Base-by-base conservation (phyloP, 1,140 invertebrate genomes). In the Phortica variegata region DNA sequence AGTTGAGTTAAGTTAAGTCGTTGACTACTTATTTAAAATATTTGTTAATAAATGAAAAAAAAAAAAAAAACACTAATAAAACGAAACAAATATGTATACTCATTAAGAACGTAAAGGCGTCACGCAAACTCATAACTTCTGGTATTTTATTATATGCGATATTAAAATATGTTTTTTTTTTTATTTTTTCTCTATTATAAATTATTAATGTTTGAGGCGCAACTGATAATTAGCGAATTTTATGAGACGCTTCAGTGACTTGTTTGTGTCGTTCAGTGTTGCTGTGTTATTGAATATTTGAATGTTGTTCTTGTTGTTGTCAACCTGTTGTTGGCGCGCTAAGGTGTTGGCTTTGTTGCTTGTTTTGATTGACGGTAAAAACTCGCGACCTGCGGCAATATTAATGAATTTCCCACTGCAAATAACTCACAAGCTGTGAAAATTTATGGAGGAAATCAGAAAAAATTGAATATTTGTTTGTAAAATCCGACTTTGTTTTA, bases 201-300 rank as follows among this genome's bases (percentile, higher is more conserved):
- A 58, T 63, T 54, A 63, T n/a, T n/a, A 60, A 54, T 57, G 57
- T 62, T 60, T 60, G 41, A 59, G 60, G 63, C 54, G 54, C 63
- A 66, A 68, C 63, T 57, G 63, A 68, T 66, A 66, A 66, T 66
- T 66, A 68, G 63, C 40, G 41, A 68, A 66, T 62, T n/a, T 66
- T 66, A 68, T 63, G 44, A 47, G 51, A 68, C 49, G 50, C 46
- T 63, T 66, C 68, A 63, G 68, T 63, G 68, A 63, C 63, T 66
- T 60, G 60, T 63, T 66, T 60, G 43, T 44, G 26, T 6, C 6
- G 6, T 29, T 12, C 26, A 29, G 12, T n/a, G n/a, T n/a, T n/a
- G n/a, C n/a, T n/a, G n/a, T n/a, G n/a, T n/a, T n/a, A n/a, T 6
- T 7, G 26, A 7, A 29, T 6, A 29, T 29, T 7, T 12, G 26